These are phyloP conservation scores for Synanthedon andrenaeformis DNA, from an alignment of 2,888 invertebrate genomes.

Conservation along the genomic window DNA sequence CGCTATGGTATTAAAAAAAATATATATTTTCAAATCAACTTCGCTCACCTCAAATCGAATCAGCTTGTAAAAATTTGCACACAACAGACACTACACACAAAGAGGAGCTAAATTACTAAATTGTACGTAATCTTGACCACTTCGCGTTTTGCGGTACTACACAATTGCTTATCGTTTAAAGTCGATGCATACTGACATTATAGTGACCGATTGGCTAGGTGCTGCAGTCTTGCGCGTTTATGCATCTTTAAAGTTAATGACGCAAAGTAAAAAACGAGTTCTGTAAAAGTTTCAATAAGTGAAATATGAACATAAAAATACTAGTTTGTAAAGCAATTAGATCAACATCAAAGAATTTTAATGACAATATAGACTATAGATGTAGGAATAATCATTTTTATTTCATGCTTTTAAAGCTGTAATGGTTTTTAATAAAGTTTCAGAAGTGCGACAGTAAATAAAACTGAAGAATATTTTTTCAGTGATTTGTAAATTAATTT, in stretches of 20 bases:
- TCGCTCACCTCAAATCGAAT: conserved; percentile 44
- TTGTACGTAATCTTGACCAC: background rate
- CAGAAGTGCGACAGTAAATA: too few relatives aligned
- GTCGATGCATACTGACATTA: conserved; percentile 23
- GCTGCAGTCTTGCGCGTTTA: conserved; percentile 27
- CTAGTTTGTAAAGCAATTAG: too few relatives aligned
- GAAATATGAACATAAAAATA: too few relatives aligned
- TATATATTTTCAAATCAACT: conserved; percentile 13
- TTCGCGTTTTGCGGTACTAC: background rate
- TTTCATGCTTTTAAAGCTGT: too few relatives aligned
- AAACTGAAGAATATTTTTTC: too few relatives aligned
- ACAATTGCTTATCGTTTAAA: conserved; percentile 22
- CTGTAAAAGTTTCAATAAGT: conserved; percentile 11
- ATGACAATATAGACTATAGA: too few relatives aligned
- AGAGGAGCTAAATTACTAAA: background rate
- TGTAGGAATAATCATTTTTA: too few relatives aligned
- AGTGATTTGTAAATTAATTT: too few relatives aligned
- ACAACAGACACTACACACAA: conserved; percentile 3
- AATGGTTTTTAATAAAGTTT: too few relatives aligned
- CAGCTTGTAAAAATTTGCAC: conserved; percentile 43
- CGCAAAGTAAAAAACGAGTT: conserved; percentile 24
- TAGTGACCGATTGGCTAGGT: conserved; percentile 11
- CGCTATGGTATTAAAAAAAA: conserved; percentile 18
- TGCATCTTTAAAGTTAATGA: conserved; percentile 41
- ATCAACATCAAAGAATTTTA: too few relatives aligned